These are phyloP conservation scores for Monarcha castaneiventris DNA, from an alignment of 2,113 vertebrate species.

Conservation along the genomic window DNA sequence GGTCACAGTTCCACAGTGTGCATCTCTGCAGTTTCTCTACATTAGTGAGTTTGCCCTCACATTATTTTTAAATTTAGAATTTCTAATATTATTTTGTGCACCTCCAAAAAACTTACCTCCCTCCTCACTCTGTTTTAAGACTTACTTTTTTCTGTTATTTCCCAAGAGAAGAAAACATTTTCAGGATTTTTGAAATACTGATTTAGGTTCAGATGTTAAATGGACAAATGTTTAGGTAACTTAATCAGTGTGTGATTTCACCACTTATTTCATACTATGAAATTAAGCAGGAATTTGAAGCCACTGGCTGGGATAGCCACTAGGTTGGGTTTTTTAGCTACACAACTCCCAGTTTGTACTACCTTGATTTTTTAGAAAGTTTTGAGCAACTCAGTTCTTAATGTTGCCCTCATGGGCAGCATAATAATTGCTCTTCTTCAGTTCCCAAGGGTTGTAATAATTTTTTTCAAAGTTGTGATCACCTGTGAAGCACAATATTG, in stretches of 20 bases:
- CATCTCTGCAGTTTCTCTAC: constrained; percentile 35
- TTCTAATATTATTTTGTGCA: not conserved
- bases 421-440: not conserved
- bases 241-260: not conserved
- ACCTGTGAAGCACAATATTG: not conserved
- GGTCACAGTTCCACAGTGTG: not conserved
- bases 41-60: not conserved
- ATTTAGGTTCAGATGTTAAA: not conserved
- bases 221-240: not conserved
- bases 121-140: not conserved
- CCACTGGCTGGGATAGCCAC: not conserved
- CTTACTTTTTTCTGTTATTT: not conserved
- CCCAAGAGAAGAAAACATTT: not conserved
- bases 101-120: not conserved
- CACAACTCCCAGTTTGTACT: not conserved
- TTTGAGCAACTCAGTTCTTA: not conserved
- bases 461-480: not conserved
- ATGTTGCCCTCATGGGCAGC: not conserved
- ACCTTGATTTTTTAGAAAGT: not conserved
- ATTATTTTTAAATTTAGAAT: not conserved
- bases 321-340: not conserved
- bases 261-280: not conserved
- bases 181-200: not conserved
- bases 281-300: not conserved
- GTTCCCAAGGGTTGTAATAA: not conserved